Conservation (phyloP, 2,113 vertebrate species). For the Melanerpes formicivorus region DNA sequence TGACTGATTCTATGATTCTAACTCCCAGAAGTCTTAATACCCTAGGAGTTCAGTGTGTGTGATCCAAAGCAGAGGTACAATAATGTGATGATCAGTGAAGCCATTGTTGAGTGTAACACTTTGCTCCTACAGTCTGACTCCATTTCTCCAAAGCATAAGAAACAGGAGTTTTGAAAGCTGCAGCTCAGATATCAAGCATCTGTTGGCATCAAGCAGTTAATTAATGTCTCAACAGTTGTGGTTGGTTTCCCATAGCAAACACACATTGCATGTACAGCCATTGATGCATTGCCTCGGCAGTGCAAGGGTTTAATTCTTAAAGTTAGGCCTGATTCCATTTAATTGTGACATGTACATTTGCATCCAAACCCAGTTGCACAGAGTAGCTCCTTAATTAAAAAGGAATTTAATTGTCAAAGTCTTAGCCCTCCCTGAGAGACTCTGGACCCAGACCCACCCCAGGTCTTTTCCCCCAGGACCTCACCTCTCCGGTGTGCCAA, state of each 20-base stretch:
- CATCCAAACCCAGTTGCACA: background rate
- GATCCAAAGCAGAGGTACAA: background rate
- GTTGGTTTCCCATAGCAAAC: background rate
- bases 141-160: background rate
- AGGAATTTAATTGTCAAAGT: background rate
- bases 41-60: background rate
- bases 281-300: background rate
- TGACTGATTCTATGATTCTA: too few species aligned
- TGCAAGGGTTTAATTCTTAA: background rate
- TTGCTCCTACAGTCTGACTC: rapidly evolving
- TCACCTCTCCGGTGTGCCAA: background rate
- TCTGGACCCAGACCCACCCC: background rate
- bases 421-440: background rate
- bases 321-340: background rate
- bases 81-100: background rate
- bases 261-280: background rate
- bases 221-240: background rate
- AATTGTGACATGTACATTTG: background rate
- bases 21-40: background rate
- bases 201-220: constrained; percentile 17
- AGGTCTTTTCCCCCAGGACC: background rate
- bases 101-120: background rate
- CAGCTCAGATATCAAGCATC: background rate
- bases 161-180: background rate
- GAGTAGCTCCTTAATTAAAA: background rate